Percentiles rank a stretch among this genome's conserved stretches.
Conservation (phyloP, 2,797 vertebrate genomes). For the Anolis apletophallus region DNA sequence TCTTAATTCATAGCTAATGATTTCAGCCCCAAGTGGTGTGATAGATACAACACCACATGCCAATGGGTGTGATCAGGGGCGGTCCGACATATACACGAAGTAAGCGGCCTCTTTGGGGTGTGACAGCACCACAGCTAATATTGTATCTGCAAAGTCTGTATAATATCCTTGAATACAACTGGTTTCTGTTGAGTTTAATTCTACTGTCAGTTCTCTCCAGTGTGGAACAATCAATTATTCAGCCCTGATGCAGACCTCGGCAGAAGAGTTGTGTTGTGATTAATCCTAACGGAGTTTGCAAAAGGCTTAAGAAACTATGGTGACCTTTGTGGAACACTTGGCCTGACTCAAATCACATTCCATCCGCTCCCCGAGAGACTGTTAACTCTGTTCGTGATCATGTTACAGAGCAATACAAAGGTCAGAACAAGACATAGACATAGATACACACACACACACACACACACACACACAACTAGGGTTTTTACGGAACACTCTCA, state of each 20-base stretch:
- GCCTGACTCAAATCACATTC: slow-evolving; percentile 8
- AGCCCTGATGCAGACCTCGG: not conserved
- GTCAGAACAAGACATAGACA: not conserved
- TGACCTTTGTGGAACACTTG: not conserved
- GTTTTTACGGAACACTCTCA: fast-evolving
- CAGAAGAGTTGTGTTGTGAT: not conserved
- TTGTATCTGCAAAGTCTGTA: not conserved
- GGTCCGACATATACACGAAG: no score
- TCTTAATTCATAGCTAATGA: not conserved
- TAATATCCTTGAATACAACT: not conserved
- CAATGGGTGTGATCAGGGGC: no score
- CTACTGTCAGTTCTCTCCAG: not conserved
- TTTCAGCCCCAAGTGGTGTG: not conserved
- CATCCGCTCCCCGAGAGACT: not conserved
- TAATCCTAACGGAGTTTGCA: slow-evolving; percentile 7
- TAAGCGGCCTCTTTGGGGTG: no score
- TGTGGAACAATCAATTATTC: not conserved
- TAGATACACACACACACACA: not conserved
- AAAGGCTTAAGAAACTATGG: slow-evolving; percentile 8
- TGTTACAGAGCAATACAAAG: not conserved
- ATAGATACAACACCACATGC: no score
- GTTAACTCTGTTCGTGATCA: not conserved
- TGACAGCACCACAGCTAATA: not conserved
- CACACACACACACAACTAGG: not conserved
- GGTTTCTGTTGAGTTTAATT: not conserved